phyloP scores from a whole-genome alignment of 2,797 vertebrate genomes.

The Sebastes kiyomatsui region DNA sequence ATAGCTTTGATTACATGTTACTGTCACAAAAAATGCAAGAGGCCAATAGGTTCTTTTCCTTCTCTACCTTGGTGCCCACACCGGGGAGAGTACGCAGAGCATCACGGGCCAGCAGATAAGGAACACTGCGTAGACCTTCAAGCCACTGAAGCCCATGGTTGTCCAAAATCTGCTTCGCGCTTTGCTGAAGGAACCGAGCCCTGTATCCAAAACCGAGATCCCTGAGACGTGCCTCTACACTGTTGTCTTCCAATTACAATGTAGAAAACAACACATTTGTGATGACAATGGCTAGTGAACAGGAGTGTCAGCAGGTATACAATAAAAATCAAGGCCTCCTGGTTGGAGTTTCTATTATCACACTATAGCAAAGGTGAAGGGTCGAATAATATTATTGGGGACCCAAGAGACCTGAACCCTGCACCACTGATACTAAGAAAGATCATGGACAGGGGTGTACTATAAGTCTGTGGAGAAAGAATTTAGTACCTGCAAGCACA shows the following conservation, averaged over 20 bases:
- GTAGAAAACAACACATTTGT: not conserved
- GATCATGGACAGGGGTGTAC: not conserved
- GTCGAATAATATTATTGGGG: not conserved
- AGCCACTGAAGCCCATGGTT: constrained; percentile 84
- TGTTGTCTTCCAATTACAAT: constrained; percentile 75
- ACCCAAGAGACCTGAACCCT: not conserved
- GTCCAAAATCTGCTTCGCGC: constrained; percentile 84
- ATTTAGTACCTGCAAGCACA: constrained; percentile 83
- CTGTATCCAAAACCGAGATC: constrained; percentile 94
- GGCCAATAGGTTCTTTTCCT: not conserved
- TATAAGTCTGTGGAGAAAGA: not conserved
- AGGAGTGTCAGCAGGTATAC: not conserved
- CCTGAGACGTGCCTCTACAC: constrained; percentile 85
- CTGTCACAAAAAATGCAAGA: not conserved
- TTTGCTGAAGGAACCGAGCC: constrained; percentile 89
- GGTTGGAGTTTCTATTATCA: not conserved
- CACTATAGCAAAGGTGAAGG: not conserved
- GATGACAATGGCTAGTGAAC: not conserved
- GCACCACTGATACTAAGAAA: not conserved
- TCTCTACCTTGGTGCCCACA: constrained; percentile 93
- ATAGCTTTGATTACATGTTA: not conserved
- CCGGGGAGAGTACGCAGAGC: constrained; percentile 90
- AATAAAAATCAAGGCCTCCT: not conserved
- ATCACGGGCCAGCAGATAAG: constrained; percentile 86
- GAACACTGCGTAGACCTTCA: constrained; percentile 73